These are phyloP conservation scores for Julus scandinavius DNA, from an alignment of 2,888 invertebrate species.

Conservation along the genomic window DNA sequence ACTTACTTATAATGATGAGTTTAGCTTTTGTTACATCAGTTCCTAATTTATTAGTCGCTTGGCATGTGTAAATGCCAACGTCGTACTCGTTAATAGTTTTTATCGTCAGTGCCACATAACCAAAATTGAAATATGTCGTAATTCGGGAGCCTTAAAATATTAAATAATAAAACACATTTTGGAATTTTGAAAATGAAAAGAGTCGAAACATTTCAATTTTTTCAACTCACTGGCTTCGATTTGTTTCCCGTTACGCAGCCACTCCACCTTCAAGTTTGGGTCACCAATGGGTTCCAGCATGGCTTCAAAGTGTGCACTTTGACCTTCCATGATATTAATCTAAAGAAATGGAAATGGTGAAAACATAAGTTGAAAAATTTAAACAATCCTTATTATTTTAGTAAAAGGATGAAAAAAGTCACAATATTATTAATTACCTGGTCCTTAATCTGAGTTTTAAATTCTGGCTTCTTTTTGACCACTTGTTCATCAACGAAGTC, in stretches of 20 bases:
- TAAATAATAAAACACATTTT: constrained; percentile 1
- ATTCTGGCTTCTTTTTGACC: constrained; percentile 85
- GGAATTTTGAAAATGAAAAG: neutral
- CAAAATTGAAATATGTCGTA: constrained; percentile 93
- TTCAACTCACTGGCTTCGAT: constrained; percentile 81
- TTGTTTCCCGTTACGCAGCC: constrained; percentile 90
- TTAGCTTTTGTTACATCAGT: constrained; percentile 85
- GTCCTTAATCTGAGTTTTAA: constrained; percentile 86
- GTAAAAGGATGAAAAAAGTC: neutral
- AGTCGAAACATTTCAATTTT: neutral
- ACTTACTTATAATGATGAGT: constrained; percentile 83
- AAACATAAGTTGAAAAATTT: neutral
- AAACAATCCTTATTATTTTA: neutral
- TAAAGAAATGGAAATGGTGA: neutral
- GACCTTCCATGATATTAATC: constrained; percentile 79
- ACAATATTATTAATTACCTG: constrained; percentile 51
- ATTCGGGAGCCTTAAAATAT: constrained; percentile 77
- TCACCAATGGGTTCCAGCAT: constrained; percentile 93
- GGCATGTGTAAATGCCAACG: constrained; percentile 88
- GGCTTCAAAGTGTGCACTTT: constrained; percentile 95
- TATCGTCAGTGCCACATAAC: constrained; percentile 93
- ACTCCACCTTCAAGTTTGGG: constrained; percentile 87
- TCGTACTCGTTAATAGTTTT: constrained; percentile 90
- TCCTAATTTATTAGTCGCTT: constrained; percentile 86
- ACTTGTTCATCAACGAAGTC: constrained; percentile 82